phyloP scores from a whole-genome alignment of 2,797 vertebrate species.

The Steatocranus sp. region DNA sequence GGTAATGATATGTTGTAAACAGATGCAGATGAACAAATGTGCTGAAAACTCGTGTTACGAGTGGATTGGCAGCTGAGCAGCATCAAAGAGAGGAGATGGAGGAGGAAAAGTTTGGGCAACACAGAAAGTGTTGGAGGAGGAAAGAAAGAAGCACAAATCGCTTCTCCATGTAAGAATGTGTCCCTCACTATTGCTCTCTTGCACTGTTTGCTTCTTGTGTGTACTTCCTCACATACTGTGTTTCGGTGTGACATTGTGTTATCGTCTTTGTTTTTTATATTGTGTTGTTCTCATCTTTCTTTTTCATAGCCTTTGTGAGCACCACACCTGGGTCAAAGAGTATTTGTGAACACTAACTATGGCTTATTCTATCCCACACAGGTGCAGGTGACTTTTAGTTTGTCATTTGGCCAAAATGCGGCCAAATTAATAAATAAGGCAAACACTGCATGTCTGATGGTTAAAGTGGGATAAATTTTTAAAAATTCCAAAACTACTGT shows the following conservation, averaged over 20 bases:
- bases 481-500: background rate
- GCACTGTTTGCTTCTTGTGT: constrained; percentile 43
- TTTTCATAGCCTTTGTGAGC: constrained; percentile 11
- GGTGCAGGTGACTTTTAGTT: background rate
- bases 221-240: constrained; percentile 36
- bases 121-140: constrained; percentile 55
- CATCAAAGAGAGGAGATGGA: constrained; percentile 62
- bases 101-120: constrained; percentile 72
- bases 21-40: constrained; percentile 2
- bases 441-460: background rate
- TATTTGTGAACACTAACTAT: background rate
- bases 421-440: background rate
- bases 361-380: constrained; percentile 29
- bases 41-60: constrained; percentile 54
- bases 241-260: constrained; percentile 32
- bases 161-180: constrained; percentile 78
- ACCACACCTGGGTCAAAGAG: constrained; percentile 62
- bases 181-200: constrained; percentile 51
- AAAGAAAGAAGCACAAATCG: constrained; percentile 57
- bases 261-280: constrained; percentile 31
- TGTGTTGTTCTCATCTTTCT: constrained; percentile 15
- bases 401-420: background rate
- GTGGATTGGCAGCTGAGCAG: constrained; percentile 68
- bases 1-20: constrained; percentile 17
- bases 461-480: constrained; percentile 12